These are phyloP conservation scores for Cynoglossus semilaevis DNA, from an alignment of 2,113 vertebrate species.

Conservation along the genomic window DNA sequence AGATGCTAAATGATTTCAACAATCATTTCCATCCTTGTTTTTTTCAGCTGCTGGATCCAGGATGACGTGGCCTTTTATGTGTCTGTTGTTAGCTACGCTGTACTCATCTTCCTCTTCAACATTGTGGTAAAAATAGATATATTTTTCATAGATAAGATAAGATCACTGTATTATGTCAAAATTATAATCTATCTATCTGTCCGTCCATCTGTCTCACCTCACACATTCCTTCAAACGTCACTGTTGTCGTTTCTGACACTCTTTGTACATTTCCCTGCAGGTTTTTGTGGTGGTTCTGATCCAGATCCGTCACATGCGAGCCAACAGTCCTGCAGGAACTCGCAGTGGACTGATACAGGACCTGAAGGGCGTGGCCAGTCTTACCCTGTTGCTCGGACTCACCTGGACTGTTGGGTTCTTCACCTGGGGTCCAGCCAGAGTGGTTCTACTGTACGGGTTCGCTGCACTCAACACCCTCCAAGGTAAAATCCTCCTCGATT, in stretches of 20 bases:
- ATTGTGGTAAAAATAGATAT: slow-evolving; percentile 50
- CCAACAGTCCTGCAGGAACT: slow-evolving; percentile 69
- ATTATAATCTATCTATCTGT: no score
- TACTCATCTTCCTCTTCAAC: slow-evolving; percentile 81
- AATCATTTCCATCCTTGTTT: background rate
- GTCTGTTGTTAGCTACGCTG: slow-evolving; percentile 83
- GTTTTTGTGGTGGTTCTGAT: slow-evolving; percentile 84
- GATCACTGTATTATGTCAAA: background rate
- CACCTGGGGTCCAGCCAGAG: slow-evolving; percentile 78
- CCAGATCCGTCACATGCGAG: slow-evolving; percentile 80
- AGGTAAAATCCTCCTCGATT: no score
- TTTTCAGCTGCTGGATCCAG: slow-evolving; percentile 87
- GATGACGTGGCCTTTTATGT: slow-evolving; percentile 79
- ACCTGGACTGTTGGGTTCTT: slow-evolving; percentile 87
- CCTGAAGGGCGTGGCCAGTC: slow-evolving; percentile 80
- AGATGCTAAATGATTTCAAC: no score
- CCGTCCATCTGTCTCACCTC: no score
- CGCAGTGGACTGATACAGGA: slow-evolving; percentile 72
- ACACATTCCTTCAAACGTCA: no score
- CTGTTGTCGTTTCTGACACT: background rate
- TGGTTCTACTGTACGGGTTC: slow-evolving; percentile 86
- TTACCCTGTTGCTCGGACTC: slow-evolving; percentile 86
- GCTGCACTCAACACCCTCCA: slow-evolving; percentile 85
- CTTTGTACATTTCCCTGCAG: slow-evolving; percentile 21
- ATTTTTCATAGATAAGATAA: background rate